Evolutionary conservation across 2,797 vertebrate genomes (phyloP).

Genomic region (Pangasius sanitwongsei): DNA sequence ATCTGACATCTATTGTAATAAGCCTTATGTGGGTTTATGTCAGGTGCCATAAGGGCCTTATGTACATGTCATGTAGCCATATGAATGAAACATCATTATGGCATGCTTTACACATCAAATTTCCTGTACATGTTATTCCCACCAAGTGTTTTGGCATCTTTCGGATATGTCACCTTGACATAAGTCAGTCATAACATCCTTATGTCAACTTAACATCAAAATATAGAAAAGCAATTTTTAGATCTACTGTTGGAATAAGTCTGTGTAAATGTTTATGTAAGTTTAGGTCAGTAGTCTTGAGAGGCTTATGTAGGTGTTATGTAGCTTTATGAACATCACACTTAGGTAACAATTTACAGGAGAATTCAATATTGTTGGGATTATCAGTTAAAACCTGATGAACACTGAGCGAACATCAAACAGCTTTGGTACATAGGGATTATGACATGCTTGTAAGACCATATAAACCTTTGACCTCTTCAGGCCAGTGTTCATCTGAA

Average conservation of each 20-base stretch:
- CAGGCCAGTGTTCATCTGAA: background rate
- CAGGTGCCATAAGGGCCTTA: background rate
- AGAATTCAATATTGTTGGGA: background rate
- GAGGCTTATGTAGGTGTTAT: background rate
- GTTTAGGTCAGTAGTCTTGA: background rate
- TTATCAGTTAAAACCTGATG: background rate
- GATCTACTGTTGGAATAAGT: background rate
- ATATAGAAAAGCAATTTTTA: background rate
- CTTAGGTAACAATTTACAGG: background rate
- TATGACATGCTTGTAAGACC: background rate
- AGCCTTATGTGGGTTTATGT: background rate
- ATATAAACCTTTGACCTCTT: background rate
- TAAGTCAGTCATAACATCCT: background rate
- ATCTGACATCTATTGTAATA: background rate
- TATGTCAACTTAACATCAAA: background rate
- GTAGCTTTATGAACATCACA: constrained; percentile 1
- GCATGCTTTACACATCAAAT: background rate
- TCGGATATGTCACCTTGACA: background rate
- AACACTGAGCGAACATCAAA: background rate
- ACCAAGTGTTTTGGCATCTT: background rate
- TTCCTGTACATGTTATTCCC: background rate
- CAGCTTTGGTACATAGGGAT: background rate
- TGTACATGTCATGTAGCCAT: background rate
- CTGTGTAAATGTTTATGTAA: background rate
- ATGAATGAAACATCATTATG: background rate